These are phyloP conservation scores for Marasmarcha lunaedactyla DNA, from an alignment of 2,888 invertebrate species.

Conservation along the genomic window DNA sequence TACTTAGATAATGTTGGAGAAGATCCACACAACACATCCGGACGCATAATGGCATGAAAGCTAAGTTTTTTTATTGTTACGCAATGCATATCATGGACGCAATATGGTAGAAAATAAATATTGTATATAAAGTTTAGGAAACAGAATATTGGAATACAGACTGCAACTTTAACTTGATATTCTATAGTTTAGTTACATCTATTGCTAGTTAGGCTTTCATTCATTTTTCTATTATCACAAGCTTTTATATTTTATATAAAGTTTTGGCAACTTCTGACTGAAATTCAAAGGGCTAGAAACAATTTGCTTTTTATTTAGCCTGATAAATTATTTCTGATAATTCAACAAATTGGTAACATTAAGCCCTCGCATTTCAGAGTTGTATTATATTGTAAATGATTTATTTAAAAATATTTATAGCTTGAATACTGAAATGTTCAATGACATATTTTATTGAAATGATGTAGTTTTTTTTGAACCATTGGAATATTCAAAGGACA, in stretches of 20 bases:
- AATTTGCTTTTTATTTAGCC: slow-evolving; percentile 35
- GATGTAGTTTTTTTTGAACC: slow-evolving; percentile 47
- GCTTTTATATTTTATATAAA: slow-evolving; percentile 49
- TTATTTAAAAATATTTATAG: not conserved
- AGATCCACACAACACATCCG: slow-evolving; percentile 33
- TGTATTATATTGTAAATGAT: slow-evolving; percentile 26
- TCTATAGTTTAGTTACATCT: slow-evolving; percentile 64
- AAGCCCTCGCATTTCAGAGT: slow-evolving; percentile 60
- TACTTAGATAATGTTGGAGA: slow-evolving; percentile 45
- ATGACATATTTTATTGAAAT: slow-evolving; percentile 26
- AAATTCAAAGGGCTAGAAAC: slow-evolving; percentile 59
- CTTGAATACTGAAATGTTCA: not conserved
- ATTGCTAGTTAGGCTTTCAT: slow-evolving; percentile 61
- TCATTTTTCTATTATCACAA: slow-evolving; percentile 58
- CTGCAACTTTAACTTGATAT: slow-evolving; percentile 59
- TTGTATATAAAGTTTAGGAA: slow-evolving; percentile 63
- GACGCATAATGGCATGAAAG: slow-evolving; percentile 56
- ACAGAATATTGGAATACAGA: slow-evolving; percentile 59
- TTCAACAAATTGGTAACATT: slow-evolving; percentile 12
- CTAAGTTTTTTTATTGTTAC: slow-evolving; percentile 70
- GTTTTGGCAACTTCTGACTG: slow-evolving; percentile 63
- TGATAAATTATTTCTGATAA: slow-evolving; percentile 9
- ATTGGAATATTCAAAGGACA: slow-evolving; percentile 54
- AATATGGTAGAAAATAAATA: slow-evolving; percentile 71
- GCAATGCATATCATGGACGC: slow-evolving; percentile 71